Evolutionary conservation across 1,140 invertebrate genomes (phyloP).

Genomic region (Leptinotarsa defecta): DNA sequence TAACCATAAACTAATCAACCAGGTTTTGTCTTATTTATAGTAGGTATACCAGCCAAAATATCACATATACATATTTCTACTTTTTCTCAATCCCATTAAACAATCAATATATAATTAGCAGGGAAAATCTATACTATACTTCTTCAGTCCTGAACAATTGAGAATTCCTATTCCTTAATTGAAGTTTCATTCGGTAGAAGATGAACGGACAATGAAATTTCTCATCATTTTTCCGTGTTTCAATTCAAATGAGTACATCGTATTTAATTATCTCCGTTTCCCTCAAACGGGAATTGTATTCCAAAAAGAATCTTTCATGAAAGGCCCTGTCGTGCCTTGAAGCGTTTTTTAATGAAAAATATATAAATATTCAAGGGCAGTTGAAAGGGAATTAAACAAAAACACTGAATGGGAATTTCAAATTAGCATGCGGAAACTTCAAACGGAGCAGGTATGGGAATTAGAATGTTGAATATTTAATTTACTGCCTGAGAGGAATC

Average conservation of each 20-base stretch:
- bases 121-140: too few relatives aligned
- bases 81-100: too few relatives aligned
- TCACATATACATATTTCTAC: too few relatives aligned
- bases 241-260: constrained; percentile 13
- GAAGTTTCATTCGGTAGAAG: too few relatives aligned
- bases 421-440: background rate
- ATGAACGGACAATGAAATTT: background rate
- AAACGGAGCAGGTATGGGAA: background rate
- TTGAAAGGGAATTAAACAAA: constrained; percentile 22
- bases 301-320: constrained; percentile 15
- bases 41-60: too few relatives aligned
- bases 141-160: too few relatives aligned
- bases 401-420: constrained; percentile 16
- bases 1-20: too few relatives aligned
- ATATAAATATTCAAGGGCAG: constrained; percentile 23
- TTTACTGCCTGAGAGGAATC: background rate
- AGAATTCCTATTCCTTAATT: too few relatives aligned
- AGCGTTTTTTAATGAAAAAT: constrained; percentile 22
- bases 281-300: constrained; percentile 15
- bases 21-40: too few relatives aligned
- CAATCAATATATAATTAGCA: too few relatives aligned
- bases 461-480: background rate
- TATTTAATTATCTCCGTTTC: constrained; percentile 4
- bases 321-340: background rate
- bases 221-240: background rate